Base-by-base conservation (phyloP, 2,888 invertebrate species). In the Polyommatus iphigenia region DNA sequence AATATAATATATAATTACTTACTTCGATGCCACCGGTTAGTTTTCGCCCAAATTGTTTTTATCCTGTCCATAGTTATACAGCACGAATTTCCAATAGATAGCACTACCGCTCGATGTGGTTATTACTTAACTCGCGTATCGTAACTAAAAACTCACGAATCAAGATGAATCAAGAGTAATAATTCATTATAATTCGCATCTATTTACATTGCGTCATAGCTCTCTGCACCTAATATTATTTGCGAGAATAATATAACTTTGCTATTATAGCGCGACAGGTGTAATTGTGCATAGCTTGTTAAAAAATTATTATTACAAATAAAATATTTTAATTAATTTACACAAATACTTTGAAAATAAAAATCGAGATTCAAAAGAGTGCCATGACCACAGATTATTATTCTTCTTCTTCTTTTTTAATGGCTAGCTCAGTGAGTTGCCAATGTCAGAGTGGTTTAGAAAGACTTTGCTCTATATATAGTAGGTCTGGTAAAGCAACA, bases 21-120 rank as follows among this genome's bases (percentile, higher is more conserved):
- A 93, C 93, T 87, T 88, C 86, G 85, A 80, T 92, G 91, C 91
- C 92, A 93, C 46, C 93, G 90, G 83, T 93, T 93, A 0, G 89
- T 91, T 85, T 90, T 91, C 0, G 87, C 86, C 91, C 90, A 91
- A n/a, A 85, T 78, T 3, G 82, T 79, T 79, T 87, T 88, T 3
- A 90, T 62, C 84, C 87, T 89, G 29, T 88, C 84, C 83, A 88
- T 81, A 80, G 84, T 82, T 80, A 59, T 1, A 24, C 62, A 8
- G 13, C 24, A 24, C 13, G 20, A 62, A 20, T 62, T 62, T 62
- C 24, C 13, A 1, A 62, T 13, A 62, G 62, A 10, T 59, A 59
- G 20, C 10, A 62, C 62, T 10, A 24, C 24, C 7, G 1, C 13
- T 10, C 24, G 8, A 0, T 24, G 24, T 24, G 24, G 62, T 62